Evolutionary conservation across 2,888 invertebrate species (phyloP).

Genomic region (Psylliodes chrysocephalus): DNA sequence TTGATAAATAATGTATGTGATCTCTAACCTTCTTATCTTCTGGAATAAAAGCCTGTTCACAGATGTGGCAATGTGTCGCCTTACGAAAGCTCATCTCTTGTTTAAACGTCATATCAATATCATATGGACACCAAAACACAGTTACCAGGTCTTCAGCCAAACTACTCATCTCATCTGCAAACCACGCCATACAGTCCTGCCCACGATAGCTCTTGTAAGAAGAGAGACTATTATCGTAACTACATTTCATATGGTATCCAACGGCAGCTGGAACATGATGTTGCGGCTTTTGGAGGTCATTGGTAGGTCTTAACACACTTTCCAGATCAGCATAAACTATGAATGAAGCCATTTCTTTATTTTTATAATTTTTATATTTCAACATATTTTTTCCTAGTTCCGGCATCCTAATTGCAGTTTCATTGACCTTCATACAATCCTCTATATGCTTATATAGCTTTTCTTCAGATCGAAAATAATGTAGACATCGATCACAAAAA

Average conservation of each 20-base stretch:
- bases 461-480: not conserved
- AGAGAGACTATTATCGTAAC: constrained; percentile 18
- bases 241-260: constrained; percentile 29
- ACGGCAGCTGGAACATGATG: not conserved
- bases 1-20: not conserved
- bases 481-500: constrained; percentile 1
- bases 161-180: not conserved
- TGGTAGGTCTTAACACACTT: not conserved
- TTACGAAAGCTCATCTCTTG: not conserved
- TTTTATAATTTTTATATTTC: not conserved
- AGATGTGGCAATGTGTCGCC: not conserved
- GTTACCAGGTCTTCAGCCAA: not conserved
- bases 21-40: no score
- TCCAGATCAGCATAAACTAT: no score
- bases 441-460: not conserved
- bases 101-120: not conserved
- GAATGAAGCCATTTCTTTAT: not conserved
- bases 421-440: constrained; percentile 10
- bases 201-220: constrained; percentile 20
- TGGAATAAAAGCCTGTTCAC: not conserved
- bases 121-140: not conserved
- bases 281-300: not conserved
- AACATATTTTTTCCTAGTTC: no score
- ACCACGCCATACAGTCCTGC: constrained; percentile 19
- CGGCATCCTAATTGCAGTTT: not conserved